These are phyloP conservation scores for Rhodophaea formosa DNA, from an alignment of 2,888 invertebrate species.

Conservation along the genomic window DNA sequence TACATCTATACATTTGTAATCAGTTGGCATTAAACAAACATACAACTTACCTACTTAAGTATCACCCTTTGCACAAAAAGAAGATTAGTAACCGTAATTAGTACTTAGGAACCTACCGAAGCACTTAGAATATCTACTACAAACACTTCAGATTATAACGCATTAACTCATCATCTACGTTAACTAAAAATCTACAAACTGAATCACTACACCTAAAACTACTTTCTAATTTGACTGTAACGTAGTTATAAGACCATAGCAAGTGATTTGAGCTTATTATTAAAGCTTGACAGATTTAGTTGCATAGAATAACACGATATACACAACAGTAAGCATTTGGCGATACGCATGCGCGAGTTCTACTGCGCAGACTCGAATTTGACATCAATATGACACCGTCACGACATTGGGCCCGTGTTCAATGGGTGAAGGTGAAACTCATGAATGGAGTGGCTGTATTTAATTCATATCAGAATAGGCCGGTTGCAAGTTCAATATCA, in stretches of 20 bases:
- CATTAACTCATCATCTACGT: slow-evolving; percentile 23
- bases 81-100: slow-evolving; percentile 24
- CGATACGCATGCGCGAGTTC: slow-evolving; percentile 35
- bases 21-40: slow-evolving; percentile 43
- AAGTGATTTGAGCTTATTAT: slow-evolving; percentile 53
- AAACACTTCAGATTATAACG: neutral
- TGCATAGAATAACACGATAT: slow-evolving; percentile 53
- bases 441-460: slow-evolving; percentile 56
- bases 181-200: slow-evolving; percentile 27
- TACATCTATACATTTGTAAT: slow-evolving; percentile 42
- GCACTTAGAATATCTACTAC: neutral
- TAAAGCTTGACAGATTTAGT: slow-evolving; percentile 61
- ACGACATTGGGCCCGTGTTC: slow-evolving; percentile 55
- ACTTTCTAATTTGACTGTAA: slow-evolving; percentile 27
- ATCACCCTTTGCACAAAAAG: slow-evolving; percentile 41
- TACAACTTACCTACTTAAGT: slow-evolving; percentile 66
- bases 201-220: slow-evolving; percentile 20
- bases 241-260: slow-evolving; percentile 40
- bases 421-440: slow-evolving; percentile 62
- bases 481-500: neutral
- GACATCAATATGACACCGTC: slow-evolving; percentile 69
- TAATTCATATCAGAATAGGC: slow-evolving; percentile 5
- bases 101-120: neutral
- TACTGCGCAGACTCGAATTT: slow-evolving; percentile 51
- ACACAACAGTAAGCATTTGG: slow-evolving; percentile 47